phyloP scores from a whole-genome alignment of 2,888 invertebrate species.

The Eulithis prunata region DNA sequence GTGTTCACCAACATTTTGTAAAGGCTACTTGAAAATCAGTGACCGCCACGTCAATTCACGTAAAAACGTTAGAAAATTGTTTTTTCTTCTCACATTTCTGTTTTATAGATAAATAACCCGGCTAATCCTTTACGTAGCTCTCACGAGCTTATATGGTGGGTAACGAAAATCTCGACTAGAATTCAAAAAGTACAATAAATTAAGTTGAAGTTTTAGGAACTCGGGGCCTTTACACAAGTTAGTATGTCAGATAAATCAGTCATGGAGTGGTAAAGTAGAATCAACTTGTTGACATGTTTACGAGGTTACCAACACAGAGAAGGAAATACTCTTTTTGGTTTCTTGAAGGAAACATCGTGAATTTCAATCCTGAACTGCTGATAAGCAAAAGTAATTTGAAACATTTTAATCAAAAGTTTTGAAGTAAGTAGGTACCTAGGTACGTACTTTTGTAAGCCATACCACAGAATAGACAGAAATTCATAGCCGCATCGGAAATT shows the following conservation, averaged over 20 bases:
- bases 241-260: conserved; percentile 13
- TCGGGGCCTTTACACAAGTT: conserved; percentile 11
- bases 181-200: conserved; percentile 8
- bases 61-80: too few species aligned
- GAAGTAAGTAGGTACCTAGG: too few species aligned
- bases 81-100: too few species aligned
- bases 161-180: background rate
- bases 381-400: too few species aligned
- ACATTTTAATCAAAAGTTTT: too few species aligned
- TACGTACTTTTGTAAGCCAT: too few species aligned
- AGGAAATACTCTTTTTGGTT: background rate
- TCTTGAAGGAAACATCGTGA: too few species aligned
- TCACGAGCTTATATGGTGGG: conserved; percentile 2
- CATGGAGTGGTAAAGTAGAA: conserved; percentile 8
- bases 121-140: conserved; percentile 1
- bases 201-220: conserved; percentile 12
- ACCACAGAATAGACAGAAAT: too few species aligned
- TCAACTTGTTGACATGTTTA: conserved; percentile 1
- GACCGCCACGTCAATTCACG: too few species aligned
- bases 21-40: too few species aligned
- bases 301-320: background rate
- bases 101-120: conserved; percentile 5
- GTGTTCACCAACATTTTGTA: too few species aligned
- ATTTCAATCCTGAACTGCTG: background rate
- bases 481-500: too few species aligned